These are phyloP conservation scores for Hafferia zeledoni DNA, from an alignment of 2,797 vertebrate genomes.

Conservation along the genomic window DNA sequence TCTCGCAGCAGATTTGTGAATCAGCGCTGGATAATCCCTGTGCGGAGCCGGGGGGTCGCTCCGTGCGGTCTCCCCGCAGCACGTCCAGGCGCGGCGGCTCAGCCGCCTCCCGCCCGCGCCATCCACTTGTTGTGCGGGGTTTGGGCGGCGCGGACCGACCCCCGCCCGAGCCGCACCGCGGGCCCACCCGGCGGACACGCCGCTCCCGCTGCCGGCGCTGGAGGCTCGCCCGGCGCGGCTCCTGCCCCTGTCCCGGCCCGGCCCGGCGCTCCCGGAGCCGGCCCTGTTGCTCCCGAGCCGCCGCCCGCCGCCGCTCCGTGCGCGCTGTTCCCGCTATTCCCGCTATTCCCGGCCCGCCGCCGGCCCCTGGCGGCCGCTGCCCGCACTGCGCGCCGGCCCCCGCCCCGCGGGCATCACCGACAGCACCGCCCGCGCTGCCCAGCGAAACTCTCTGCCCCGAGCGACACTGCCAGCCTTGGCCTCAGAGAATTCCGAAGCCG, in stretches of 20 bases:
- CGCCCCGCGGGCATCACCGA: neutral
- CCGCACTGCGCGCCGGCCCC: neutral
- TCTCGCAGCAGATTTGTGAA: neutral
- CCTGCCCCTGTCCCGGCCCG: neutral
- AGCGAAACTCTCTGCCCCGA: too few relatives aligned
- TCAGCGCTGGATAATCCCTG: neutral
- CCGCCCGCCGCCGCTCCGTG: neutral
- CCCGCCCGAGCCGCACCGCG: neutral
- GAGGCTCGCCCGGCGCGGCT: neutral
- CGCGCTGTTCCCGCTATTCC: neutral
- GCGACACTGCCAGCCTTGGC: too few relatives aligned
- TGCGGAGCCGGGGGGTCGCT: neutral
- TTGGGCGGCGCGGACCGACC: neutral
- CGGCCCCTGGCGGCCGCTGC: neutral
- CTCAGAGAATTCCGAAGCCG: neutral
- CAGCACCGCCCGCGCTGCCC: too few relatives aligned
- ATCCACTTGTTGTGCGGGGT: constrained; percentile 59
- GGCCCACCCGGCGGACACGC: neutral
- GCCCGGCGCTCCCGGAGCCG: neutral
- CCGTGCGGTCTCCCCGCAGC: neutral
- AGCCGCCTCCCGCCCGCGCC: neutral
- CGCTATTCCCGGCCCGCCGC: neutral
- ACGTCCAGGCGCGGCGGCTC: neutral
- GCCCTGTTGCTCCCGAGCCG: constrained; percentile 31
- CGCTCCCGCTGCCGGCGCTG: neutral